phyloP scores from a whole-genome alignment of 1,140 invertebrate genomes.

The Tribolium castaneum region DNA sequence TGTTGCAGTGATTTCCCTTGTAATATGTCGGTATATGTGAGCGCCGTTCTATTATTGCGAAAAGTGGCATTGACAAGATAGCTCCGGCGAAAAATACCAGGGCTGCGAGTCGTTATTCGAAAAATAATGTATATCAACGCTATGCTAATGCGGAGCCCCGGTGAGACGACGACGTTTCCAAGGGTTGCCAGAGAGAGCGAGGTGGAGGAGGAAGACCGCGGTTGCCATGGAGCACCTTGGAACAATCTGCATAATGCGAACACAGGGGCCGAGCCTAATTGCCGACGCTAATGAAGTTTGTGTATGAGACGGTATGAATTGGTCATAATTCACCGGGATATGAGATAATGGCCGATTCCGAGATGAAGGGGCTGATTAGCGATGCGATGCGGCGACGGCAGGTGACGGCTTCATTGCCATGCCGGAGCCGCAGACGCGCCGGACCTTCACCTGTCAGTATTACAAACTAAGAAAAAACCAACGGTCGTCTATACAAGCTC shows the following conservation, averaged over 20 bases:
- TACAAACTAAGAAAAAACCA: no score
- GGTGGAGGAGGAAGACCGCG: constrained; percentile 4
- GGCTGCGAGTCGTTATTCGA: constrained; percentile 20
- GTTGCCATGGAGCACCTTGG: constrained; percentile 40
- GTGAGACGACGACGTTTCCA: constrained; percentile 30
- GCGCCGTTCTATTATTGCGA: constrained; percentile 17
- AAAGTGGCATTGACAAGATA: constrained; percentile 11
- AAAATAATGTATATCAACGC: constrained; percentile 43
- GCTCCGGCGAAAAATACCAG: constrained; percentile 1
- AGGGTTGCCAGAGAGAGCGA: constrained; percentile 5
- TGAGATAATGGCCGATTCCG: constrained; percentile 25
- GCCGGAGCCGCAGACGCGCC: constrained; percentile 4
- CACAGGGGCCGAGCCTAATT: constrained; percentile 40
- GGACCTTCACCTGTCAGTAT: no score
- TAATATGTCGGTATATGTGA: not conserved
- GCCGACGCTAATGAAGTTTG: constrained; percentile 45
- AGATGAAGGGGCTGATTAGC: constrained; percentile 25
- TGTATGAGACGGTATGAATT: constrained; percentile 44
- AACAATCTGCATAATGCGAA: constrained; percentile 46
- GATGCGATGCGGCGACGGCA: constrained; percentile 21
- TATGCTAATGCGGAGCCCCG: constrained; percentile 37
- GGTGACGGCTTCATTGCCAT: constrained; percentile 46
- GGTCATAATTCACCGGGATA: constrained; percentile 43
- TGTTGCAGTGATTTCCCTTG: not conserved
- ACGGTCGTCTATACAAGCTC: no score